Evolutionary conservation across 2,888 invertebrate species (phyloP).

Genomic region (Conomelus anceps): DNA sequence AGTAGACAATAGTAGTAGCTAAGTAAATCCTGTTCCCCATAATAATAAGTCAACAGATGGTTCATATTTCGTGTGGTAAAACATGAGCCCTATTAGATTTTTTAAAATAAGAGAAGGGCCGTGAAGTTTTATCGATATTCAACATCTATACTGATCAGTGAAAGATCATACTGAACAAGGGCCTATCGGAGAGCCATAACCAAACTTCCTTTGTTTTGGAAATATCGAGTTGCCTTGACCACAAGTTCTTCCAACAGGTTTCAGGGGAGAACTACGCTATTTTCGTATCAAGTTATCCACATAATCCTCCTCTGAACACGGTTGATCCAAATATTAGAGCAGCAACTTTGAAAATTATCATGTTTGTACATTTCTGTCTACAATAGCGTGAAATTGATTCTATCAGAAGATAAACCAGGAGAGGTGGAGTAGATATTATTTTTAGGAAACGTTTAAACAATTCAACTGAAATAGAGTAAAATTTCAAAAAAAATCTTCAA

Average conservation of each 20-base stretch:
- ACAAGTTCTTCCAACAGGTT: not conserved
- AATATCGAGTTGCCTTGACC: not conserved
- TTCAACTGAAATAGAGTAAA: too few species aligned
- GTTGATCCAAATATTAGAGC: too few species aligned
- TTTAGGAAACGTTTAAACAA: too few species aligned
- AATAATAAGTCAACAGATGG: not conserved
- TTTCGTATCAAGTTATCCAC: too few species aligned
- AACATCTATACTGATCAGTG: not conserved
- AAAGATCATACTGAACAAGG: not conserved
- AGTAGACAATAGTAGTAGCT: not conserved
- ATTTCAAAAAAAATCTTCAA: too few species aligned
- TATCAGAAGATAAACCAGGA: too few species aligned
- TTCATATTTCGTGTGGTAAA: not conserved
- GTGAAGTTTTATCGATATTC: not conserved
- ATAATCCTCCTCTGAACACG: too few species aligned
- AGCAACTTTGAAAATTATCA: too few species aligned
- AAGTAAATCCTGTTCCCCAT: not conserved
- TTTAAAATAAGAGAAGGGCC: not conserved
- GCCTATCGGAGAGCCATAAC: not conserved
- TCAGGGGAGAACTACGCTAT: not conserved
- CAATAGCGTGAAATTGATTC: too few species aligned
- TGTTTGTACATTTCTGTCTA: too few species aligned
- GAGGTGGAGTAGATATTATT: too few species aligned
- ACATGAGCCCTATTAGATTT: not conserved
- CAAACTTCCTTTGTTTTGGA: not conserved